These are phyloP conservation scores for Columba guinea DNA, from an alignment of 2,797 vertebrate species.

Conservation along the genomic window DNA sequence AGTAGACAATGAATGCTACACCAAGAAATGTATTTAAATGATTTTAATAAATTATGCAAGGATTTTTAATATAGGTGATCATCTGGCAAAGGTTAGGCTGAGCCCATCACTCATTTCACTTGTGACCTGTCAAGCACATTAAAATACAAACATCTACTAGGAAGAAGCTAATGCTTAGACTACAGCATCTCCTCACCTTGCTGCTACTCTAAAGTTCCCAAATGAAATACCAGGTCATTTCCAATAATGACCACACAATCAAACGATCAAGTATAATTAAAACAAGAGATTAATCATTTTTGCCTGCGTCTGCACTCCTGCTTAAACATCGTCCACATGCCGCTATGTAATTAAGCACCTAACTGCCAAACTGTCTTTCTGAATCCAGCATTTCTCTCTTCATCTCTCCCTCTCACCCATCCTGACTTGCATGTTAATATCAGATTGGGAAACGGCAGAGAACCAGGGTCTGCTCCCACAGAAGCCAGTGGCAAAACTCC, in stretches of 20 bases:
- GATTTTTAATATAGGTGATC: conserved; percentile 53
- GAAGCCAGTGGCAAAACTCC: conserved; percentile 8
- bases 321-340: conserved; percentile 42
- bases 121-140: conserved; percentile 40
- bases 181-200: conserved; percentile 10
- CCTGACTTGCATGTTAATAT: conserved; percentile 76
- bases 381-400: conserved; percentile 43
- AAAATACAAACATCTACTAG: conserved; percentile 26
- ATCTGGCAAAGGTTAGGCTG: conserved; percentile 61
- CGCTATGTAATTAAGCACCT: conserved; percentile 61
- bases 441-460: neutral
- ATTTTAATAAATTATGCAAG: conserved; percentile 57
- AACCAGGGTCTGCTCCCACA: neutral
- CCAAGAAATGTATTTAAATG: conserved; percentile 11
- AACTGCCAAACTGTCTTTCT: conserved; percentile 66
- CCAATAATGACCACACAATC: conserved; percentile 62
- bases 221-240: conserved; percentile 62
- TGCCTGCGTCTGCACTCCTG: conserved; percentile 53
- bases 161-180: conserved; percentile 22
- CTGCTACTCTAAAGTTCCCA: conserved; percentile 29
- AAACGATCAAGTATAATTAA: conserved; percentile 30
- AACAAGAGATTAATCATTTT: conserved; percentile 58
- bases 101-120: conserved; percentile 61
- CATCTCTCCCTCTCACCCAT: neutral
- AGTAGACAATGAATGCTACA: conserved; percentile 1